These are phyloP conservation scores for Mola mola DNA, from an alignment of 2,113 vertebrate species.

Conservation along the genomic window DNA sequence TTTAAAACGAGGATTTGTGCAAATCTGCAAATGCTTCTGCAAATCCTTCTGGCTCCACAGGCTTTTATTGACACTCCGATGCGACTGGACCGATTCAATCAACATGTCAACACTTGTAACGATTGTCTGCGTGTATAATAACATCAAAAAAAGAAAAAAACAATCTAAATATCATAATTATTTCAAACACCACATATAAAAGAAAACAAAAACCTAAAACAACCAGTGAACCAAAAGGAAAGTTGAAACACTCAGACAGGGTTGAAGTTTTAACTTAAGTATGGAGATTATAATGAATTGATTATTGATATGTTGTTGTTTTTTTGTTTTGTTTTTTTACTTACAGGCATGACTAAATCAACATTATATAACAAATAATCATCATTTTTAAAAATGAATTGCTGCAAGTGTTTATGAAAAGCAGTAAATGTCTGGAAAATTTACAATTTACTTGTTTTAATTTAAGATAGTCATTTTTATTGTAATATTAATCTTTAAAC, in stretches of 20 bases:
- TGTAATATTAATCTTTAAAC: neutral
- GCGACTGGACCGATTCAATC: conserved; percentile 10
- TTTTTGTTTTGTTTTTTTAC: too few relatives aligned
- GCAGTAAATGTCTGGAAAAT: neutral
- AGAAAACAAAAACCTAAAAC: conserved; percentile 40
- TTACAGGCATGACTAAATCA: too few relatives aligned
- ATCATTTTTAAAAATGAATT: neutral
- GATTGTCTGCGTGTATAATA: conserved; percentile 14
- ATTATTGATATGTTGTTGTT: too few relatives aligned
- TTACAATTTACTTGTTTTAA: too few relatives aligned
- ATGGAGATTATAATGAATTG: too few relatives aligned
- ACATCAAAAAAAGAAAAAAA: conserved; percentile 27
- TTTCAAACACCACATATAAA: conserved; percentile 66
- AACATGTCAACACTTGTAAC: conserved; percentile 20
- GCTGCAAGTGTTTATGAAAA: neutral
- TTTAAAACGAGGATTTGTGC: conserved; percentile 32
- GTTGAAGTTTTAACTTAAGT: conserved; percentile 12
- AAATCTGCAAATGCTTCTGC: conserved; percentile 51
- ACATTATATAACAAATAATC: neutral
- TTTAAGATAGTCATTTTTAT: too few relatives aligned
- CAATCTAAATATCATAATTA: conserved; percentile 43
- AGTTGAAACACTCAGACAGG: conserved; percentile 48
- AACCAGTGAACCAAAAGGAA: conserved; percentile 51
- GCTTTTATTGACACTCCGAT: conserved; percentile 8
- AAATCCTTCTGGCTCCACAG: conserved; percentile 20